These are phyloP conservation scores for Scleropages formosus DNA, from an alignment of 2,797 vertebrate species.

Conservation along the genomic window DNA sequence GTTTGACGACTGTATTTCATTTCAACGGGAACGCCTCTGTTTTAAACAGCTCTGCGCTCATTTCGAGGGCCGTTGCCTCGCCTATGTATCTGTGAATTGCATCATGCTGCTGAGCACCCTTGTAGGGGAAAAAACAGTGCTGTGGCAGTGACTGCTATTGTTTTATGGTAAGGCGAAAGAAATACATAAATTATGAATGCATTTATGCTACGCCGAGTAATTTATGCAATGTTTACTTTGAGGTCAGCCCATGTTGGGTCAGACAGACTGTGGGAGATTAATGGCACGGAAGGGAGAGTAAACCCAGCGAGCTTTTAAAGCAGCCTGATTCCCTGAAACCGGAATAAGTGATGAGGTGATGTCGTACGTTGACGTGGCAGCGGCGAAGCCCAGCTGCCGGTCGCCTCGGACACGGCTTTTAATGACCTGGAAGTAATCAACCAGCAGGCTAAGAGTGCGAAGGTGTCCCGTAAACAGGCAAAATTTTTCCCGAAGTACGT, in stretches of 20 bases:
- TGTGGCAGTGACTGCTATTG: constrained; percentile 40
- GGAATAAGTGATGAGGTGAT: constrained; percentile 56
- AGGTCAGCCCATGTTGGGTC: constrained; percentile 47
- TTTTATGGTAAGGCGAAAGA: constrained; percentile 54
- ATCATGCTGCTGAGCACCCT: background rate
- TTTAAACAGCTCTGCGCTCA: too few relatives aligned
- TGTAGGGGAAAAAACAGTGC: background rate
- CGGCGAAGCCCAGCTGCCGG: constrained; percentile 68
- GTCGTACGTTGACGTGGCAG: constrained; percentile 60
- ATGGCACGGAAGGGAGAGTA: constrained; percentile 55
- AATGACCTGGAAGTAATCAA: constrained; percentile 84
- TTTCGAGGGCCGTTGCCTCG: background rate
- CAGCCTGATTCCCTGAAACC: constrained; percentile 56
- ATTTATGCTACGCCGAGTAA: constrained; percentile 61
- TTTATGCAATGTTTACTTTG: constrained; percentile 54
- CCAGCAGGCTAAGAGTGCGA: constrained; percentile 71
- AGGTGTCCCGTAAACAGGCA: constrained; percentile 70
- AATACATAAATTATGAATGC: constrained; percentile 58
- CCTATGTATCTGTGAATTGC: constrained; percentile 8
- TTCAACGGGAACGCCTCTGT: too few relatives aligned
- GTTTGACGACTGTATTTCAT: too few relatives aligned
- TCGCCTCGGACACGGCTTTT: constrained; percentile 66
- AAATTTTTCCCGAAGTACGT: too few relatives aligned
- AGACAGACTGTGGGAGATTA: constrained; percentile 60
- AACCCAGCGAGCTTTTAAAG: constrained; percentile 61